Evolutionary conservation across 1,140 invertebrate species (phyloP).

Genomic region (Drosophila mojavensis): DNA sequence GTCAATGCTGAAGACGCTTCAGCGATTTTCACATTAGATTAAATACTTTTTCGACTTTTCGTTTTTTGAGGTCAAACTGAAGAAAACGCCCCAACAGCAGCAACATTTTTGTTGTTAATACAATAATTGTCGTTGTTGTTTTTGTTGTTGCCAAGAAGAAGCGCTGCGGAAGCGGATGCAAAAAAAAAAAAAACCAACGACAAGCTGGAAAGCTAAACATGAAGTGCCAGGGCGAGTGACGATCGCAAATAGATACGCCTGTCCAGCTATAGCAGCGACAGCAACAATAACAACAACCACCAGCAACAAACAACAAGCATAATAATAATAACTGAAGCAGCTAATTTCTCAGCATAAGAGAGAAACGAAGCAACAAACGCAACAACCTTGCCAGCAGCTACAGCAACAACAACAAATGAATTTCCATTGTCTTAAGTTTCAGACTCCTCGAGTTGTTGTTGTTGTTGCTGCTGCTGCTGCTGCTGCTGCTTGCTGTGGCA

Average conservation of each 20-base stretch:
- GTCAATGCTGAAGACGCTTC: slow-evolving; percentile 66
- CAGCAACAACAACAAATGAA: slow-evolving; percentile 60
- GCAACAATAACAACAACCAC: slow-evolving; percentile 8
- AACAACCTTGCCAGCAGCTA: slow-evolving; percentile 72
- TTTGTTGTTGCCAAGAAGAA: slow-evolving; percentile 41
- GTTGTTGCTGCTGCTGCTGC: slow-evolving; percentile 32
- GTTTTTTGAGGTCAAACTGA: slow-evolving; percentile 72
- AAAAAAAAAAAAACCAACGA: slow-evolving; percentile 46
- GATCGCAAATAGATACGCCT: slow-evolving; percentile 75
- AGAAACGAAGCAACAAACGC: slow-evolving; percentile 24
- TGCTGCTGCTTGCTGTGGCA: slow-evolving; percentile 44
- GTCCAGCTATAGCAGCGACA: slow-evolving; percentile 32
- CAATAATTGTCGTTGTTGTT: slow-evolving; percentile 64
- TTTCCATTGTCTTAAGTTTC: slow-evolving; percentile 76
- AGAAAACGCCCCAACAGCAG: slow-evolving; percentile 25
- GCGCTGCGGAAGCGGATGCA: slow-evolving; percentile 75
- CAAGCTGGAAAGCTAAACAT: slow-evolving; percentile 74
- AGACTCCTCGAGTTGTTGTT: slow-evolving; percentile 45
- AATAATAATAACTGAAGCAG: slow-evolving; percentile 79
- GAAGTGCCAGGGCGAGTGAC: slow-evolving; percentile 74
- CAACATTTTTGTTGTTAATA: slow-evolving; percentile 62
- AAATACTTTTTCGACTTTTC: slow-evolving; percentile 71
- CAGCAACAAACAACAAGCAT: slow-evolving; percentile 34
- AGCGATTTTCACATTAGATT: slow-evolving; percentile 80
- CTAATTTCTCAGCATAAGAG: slow-evolving; percentile 74